phyloP scores from a whole-genome alignment of 2,113 vertebrate genomes.

The Micromys minutus region DNA sequence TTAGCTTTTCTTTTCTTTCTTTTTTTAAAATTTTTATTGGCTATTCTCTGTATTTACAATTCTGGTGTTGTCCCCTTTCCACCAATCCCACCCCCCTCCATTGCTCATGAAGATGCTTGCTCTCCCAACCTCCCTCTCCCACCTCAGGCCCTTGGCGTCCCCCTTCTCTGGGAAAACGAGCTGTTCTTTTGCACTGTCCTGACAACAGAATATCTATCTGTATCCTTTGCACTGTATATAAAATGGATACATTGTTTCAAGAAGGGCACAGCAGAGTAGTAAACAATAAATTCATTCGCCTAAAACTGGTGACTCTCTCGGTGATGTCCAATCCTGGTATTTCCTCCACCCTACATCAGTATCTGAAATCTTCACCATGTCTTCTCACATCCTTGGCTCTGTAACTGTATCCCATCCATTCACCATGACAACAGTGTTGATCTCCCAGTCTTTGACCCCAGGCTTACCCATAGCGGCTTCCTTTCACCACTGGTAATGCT shows the following conservation, averaged over 20 bases:
- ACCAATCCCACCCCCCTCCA: too few relatives aligned
- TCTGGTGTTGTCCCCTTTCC: too few relatives aligned
- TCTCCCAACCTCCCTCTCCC: too few relatives aligned
- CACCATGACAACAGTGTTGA: background rate
- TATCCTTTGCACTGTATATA: background rate
- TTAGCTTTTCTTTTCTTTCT: too few relatives aligned
- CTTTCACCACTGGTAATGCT: background rate
- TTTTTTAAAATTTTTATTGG: too few relatives aligned
- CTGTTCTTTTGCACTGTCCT: background rate
- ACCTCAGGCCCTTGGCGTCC: too few relatives aligned
- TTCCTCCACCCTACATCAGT: background rate
- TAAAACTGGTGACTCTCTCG: slow-evolving; percentile 1
- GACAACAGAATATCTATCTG: background rate
- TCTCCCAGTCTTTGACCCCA: background rate
- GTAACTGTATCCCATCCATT: background rate
- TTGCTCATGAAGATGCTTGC: too few relatives aligned
- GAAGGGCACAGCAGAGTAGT: background rate
- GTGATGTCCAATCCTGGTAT: background rate
- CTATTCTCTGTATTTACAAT: too few relatives aligned
- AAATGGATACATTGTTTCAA: background rate
- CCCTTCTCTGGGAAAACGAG: too few relatives aligned
- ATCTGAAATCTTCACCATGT: background rate
- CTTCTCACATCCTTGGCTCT: background rate
- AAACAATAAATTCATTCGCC: background rate
- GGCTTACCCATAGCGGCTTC: background rate